phyloP scores from a whole-genome alignment of 2,113 vertebrate species.

The Tenebrosternarchus preto region DNA sequence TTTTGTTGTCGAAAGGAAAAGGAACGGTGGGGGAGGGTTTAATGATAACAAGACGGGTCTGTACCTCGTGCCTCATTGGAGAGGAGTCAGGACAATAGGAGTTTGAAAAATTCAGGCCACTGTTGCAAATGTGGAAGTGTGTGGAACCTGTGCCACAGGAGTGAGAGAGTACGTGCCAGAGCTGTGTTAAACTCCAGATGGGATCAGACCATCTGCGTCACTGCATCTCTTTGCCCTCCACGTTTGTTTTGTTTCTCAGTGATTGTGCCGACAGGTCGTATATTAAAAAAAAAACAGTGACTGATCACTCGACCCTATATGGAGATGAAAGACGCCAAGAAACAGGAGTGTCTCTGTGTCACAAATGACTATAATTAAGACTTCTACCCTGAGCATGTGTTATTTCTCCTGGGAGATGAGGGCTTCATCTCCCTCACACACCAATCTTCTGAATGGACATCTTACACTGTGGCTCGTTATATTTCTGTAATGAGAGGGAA shows the following conservation, averaged over 20 bases:
- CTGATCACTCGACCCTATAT: slow-evolving; percentile 62
- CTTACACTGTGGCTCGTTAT: slow-evolving; percentile 64
- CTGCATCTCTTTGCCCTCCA: slow-evolving; percentile 5
- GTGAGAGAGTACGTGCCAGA: neutral
- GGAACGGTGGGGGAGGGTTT: slow-evolving; percentile 43
- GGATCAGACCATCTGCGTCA: neutral
- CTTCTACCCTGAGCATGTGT: slow-evolving; percentile 48
- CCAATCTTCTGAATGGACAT: slow-evolving; percentile 36
- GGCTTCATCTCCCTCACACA: slow-evolving; percentile 10
- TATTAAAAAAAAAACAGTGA: slow-evolving; percentile 45
- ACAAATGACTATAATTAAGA: slow-evolving; percentile 66
- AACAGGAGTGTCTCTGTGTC: slow-evolving; percentile 61
- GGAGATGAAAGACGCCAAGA: slow-evolving; percentile 59
- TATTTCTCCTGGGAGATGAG: slow-evolving; percentile 60
- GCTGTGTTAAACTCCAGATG: slow-evolving; percentile 2
- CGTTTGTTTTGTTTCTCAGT: slow-evolving; percentile 25
- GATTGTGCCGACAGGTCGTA: slow-evolving; percentile 61
- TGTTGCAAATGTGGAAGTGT: neutral
- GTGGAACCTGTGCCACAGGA: slow-evolving; percentile 11
- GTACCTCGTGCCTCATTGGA: slow-evolving; percentile 36
- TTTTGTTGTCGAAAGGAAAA: slow-evolving; percentile 49
- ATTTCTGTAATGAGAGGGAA: slow-evolving; percentile 67
- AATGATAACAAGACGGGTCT: slow-evolving; percentile 55
- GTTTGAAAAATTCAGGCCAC: neutral
- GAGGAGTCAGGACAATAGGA: slow-evolving; percentile 2